These are phyloP conservation scores for Pipistrellus nathusii DNA, from an alignment of 2,797 vertebrate genomes.

Conservation along the genomic window DNA sequence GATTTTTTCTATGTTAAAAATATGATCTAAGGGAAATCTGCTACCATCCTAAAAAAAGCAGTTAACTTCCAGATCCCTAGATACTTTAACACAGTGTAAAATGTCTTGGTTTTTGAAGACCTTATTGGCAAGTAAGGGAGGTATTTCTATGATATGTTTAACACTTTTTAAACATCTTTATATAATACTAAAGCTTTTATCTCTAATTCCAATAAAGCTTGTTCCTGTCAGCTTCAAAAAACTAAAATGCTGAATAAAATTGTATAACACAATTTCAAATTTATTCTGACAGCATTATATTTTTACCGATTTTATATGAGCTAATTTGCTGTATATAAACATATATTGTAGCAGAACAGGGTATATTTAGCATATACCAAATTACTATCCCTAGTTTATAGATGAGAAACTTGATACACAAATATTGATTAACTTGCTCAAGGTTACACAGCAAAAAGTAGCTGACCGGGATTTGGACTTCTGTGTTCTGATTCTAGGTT, in stretches of 20 bases:
- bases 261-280: neutral
- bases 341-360: neutral
- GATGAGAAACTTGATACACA: neutral
- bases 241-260: neutral
- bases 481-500: neutral
- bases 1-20: neutral
- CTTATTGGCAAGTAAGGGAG: neutral
- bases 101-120: neutral
- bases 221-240: neutral
- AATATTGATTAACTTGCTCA: constrained; percentile 6
- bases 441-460: neutral
- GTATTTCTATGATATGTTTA: neutral
- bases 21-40: neutral
- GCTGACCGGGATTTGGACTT: neutral
- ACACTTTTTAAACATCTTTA: neutral
- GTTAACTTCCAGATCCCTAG: neutral
- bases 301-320: neutral
- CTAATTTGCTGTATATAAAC: neutral
- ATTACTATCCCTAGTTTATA: neutral
- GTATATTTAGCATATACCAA: neutral
- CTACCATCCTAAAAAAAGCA: neutral
- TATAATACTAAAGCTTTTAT: neutral
- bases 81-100: neutral
- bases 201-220: neutral
- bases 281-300: neutral